Conservation (phyloP, 2,113 vertebrate genomes). For the Toxostoma redivivum region DNA sequence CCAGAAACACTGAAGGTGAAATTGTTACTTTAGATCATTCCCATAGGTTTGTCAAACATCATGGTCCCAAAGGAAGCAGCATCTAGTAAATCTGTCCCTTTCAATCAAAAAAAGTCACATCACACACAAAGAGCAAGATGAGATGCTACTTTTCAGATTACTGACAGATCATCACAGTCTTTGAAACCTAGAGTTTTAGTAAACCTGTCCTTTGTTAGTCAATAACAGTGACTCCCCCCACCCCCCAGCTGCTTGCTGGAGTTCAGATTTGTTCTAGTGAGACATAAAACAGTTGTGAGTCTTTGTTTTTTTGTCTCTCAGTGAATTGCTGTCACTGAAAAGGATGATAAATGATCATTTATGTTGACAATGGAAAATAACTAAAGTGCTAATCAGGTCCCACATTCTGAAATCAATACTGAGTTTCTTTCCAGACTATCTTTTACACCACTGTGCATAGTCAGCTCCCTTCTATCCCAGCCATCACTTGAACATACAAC, state of each 20-base stretch:
- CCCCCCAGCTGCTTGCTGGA: neutral
- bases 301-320: neutral
- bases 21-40: neutral
- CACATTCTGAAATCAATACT: neutral
- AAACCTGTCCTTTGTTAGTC: neutral
- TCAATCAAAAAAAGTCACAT: neutral
- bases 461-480: neutral
- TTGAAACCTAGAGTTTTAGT: neutral
- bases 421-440: neutral
- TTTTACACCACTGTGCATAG: neutral
- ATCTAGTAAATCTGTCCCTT: neutral
- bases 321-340: neutral
- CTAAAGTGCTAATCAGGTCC: neutral
- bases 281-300: neutral
- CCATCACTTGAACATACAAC: neutral
- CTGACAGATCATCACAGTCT: neutral
- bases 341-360: neutral
- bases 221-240: neutral
- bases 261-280: neutral
- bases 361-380: neutral
- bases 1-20: neutral
- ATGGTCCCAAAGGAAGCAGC: neutral
- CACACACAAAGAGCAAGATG: neutral
- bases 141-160: neutral
- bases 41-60: neutral